Percentiles rank a stretch among this genome's conserved stretches.
These are phyloP conservation scores for Petrosia ficiformis DNA, from an alignment of 37 sponge, comb jelly and placozoan genomes.

Conservation along the genomic window DNA sequence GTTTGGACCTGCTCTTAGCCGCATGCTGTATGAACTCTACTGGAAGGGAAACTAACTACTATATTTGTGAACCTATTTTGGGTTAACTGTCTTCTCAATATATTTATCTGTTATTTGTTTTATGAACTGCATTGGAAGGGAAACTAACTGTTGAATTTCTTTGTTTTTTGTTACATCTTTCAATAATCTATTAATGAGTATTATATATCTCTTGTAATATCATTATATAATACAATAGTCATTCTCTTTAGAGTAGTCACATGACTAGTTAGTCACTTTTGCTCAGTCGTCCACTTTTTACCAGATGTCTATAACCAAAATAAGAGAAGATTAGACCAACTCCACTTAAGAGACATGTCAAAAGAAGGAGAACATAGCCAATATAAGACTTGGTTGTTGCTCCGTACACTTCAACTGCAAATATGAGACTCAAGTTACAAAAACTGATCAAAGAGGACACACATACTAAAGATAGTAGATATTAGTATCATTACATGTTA, in stretches of 20 bases:
- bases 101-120: no score
- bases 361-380: constrained; percentile 25
- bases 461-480: neutral
- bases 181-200: no score
- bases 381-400: neutral
- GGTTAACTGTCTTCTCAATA: no score
- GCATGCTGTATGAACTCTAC: constrained; percentile 32
- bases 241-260: no score
- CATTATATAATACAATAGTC: no score
- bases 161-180: no score
- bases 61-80: no score
- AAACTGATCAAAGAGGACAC: constrained; percentile 5
- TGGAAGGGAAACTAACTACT: constrained; percentile 25
- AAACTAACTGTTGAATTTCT: no score
- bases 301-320: neutral
- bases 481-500: neutral
- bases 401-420: constrained; percentile 42
- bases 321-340: constrained; percentile 7
- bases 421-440: constrained; percentile 21
- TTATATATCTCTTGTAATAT: no score
- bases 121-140: no score
- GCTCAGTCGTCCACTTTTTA: neutral
- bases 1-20: constrained; percentile 24
- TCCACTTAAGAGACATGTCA: constrained; percentile 15
- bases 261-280: no score